Evolutionary conservation across 1,140 invertebrate species (phyloP), one percentile per base, ranked within the genome.

Genomic region (Calliopsis andreniformis): DNA sequence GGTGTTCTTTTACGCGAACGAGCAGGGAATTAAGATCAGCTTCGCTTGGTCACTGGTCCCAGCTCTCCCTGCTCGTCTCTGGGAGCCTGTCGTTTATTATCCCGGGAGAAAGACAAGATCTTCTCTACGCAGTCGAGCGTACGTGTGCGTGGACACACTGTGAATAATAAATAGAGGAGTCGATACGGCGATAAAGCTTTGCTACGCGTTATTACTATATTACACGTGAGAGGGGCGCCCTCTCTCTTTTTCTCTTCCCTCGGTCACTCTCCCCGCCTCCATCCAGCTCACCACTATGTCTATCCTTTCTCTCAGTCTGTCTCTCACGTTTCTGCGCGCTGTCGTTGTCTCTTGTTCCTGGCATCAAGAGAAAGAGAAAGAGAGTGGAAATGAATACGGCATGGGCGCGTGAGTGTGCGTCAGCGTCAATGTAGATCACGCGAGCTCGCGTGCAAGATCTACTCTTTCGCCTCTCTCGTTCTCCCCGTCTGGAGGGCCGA

Each of bases 181-280:
- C 61, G 69, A 77, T 64, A 28, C 59, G 42, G 77, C 73, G 86
- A 88, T 88, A 89, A 89, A 86, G 78, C 79, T 59, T 78, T 64
- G 68, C 80, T 66, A 76, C 79, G 85, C 78, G 85, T 89, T 88
- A 88, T 89, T 89, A 85, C 86, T 85, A 85, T 84, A 83, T 87
- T 86, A 87, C 86, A 82, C 82, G 76, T 78, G 83, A 84, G 79
- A 69, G 75, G 81, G n/a, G 39, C 55, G 32, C 12, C 49, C 28
- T 49, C 49, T 20, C 16, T 14, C 25, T 68, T 43, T 35, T 55
- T 62, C 66, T 10, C 10, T 42, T 14, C 39, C 7, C 18, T 43
- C 25, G n/a, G 45, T 23, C 32, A 25, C 20, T 0, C 42, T 45
- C 14, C 25, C 25, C 18, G 8, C 16, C 12, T 51, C 3, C 35